Percentiles rank a stretch among this genome's conserved stretches.
phyloP scores from a whole-genome alignment of 2,888 invertebrate genomes.

The Cryptops parisi region DNA sequence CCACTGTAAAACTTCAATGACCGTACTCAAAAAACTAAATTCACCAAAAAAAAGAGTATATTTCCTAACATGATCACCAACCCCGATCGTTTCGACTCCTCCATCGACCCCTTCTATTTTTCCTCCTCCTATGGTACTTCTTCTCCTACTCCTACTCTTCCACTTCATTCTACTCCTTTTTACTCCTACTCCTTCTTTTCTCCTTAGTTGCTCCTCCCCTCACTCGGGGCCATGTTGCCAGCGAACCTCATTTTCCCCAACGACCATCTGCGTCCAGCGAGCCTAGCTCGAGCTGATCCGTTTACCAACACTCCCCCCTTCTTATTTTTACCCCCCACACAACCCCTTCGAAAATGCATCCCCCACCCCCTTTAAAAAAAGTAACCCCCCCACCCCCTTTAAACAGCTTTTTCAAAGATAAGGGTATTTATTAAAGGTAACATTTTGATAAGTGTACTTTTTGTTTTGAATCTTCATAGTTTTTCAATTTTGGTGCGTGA shows the following conservation, averaged over 20 bases:
- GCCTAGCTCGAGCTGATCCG: background rate
- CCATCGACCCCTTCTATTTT: background rate
- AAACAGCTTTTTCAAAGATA: no score
- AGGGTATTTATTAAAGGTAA: no score
- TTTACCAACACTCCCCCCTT: background rate
- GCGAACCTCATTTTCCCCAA: background rate
- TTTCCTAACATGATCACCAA: no score
- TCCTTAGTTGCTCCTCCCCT: no score
- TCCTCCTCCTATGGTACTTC: background rate
- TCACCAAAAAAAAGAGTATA: no score
- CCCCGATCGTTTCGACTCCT: no score
- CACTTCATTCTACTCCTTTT: background rate
- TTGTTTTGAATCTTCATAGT: no score
- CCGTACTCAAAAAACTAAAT: no score
- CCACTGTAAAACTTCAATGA: no score
- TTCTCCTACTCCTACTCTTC: background rate
- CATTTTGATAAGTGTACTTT: no score
- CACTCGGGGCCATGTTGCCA: background rate
- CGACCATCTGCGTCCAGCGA: background rate
- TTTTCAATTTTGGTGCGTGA: no score
- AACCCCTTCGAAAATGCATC: background rate
- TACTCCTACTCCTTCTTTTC: background rate
- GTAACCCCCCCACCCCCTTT: background rate
- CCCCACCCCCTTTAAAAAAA: background rate
- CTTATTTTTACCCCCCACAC: background rate